These are phyloP conservation scores for Pitangus sulphuratus DNA, from an alignment of 2,797 vertebrate species.

Conservation along the genomic window DNA sequence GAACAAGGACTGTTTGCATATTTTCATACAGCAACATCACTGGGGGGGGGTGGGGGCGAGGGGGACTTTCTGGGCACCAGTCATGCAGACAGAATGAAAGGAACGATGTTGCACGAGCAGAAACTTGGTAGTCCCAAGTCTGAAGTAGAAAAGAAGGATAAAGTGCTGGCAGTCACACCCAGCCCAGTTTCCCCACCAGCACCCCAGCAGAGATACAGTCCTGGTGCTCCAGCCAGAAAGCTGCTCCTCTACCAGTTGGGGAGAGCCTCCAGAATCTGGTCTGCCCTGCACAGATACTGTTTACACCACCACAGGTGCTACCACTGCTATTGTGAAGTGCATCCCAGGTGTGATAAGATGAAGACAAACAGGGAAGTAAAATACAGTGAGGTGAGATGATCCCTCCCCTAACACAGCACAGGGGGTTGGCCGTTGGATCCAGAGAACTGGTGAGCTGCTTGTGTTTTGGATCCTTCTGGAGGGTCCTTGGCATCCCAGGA, in stretches of 20 bases:
- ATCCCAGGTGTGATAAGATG: neutral
- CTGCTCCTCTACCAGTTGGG: neutral
- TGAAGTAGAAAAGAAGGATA: neutral
- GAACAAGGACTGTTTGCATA: neutral
- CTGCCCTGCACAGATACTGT: neutral
- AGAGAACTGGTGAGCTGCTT: neutral
- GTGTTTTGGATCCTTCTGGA: neutral
- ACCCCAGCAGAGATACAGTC: neutral
- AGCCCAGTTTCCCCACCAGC: neutral
- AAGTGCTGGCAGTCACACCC: neutral
- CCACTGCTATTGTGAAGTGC: neutral
- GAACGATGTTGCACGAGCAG: neutral
- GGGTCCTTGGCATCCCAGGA: neutral
- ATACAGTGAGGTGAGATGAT: rapidly evolving
- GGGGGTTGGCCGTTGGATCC: neutral
- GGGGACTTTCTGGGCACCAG: neutral
- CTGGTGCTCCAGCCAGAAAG: neutral
- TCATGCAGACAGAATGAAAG: neutral
- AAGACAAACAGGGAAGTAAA: neutral
- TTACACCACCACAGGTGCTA: neutral
- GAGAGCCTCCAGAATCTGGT: neutral
- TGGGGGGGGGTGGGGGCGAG: rapidly evolving
- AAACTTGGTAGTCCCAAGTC: neutral
- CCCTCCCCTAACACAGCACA: neutral
- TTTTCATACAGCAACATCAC: neutral